phyloP scores from a whole-genome alignment of 1,140 invertebrate genomes.

The Drosophila subobscura region DNA sequence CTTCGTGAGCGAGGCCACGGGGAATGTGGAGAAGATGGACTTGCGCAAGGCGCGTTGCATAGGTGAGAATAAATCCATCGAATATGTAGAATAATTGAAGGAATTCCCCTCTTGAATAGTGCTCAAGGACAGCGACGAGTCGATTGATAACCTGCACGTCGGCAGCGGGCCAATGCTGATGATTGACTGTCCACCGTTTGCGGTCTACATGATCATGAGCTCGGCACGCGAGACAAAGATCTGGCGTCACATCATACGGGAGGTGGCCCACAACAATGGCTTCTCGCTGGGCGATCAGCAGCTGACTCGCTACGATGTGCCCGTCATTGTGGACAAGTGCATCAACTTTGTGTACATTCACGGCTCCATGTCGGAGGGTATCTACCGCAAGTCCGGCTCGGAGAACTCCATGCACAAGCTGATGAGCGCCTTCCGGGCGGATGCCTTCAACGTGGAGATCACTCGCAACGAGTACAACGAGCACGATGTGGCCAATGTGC shows the following conservation, averaged over 20 bases:
- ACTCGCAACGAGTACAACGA: constrained; percentile 89
- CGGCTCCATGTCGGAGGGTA: constrained; percentile 92
- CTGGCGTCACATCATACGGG: constrained; percentile 90
- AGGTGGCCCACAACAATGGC: constrained; percentile 91
- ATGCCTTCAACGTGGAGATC: constrained; percentile 93
- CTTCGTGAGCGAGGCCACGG: constrained; percentile 86
- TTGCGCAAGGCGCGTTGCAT: constrained; percentile 92
- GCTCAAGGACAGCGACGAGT: constrained; percentile 69
- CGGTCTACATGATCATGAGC: constrained; percentile 89
- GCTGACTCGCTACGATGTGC: constrained; percentile 92
- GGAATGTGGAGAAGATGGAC: constrained; percentile 87
- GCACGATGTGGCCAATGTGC: constrained; percentile 92
- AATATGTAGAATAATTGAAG: background rate
- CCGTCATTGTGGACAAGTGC: constrained; percentile 95
- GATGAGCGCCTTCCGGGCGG: constrained; percentile 89
- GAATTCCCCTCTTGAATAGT: constrained; percentile 67
- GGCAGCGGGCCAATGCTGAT: constrained; percentile 87
- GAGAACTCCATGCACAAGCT: constrained; percentile 90
- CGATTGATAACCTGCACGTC: constrained; percentile 84
- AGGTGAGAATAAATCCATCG: constrained; percentile 83
- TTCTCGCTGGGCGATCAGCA: constrained; percentile 91
- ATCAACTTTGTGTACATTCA: constrained; percentile 94
- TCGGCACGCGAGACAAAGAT: constrained; percentile 87
- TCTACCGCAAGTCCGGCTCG: constrained; percentile 92
- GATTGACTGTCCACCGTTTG: constrained; percentile 87